Conservation (phyloP, 2,113 vertebrate species). For the Ranitomeya imitator region DNA sequence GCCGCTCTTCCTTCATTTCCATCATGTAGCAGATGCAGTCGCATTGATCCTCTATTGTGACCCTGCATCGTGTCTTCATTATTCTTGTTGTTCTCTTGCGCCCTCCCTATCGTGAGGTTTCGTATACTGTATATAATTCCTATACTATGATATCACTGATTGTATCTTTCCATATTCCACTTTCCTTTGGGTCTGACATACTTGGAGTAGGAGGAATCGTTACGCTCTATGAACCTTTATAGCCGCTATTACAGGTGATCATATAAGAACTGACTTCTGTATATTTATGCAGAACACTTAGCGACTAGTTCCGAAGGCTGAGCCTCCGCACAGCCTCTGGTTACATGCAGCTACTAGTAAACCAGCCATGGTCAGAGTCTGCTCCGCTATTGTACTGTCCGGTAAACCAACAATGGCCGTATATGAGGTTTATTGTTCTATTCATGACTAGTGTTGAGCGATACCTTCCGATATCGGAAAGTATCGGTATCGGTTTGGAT, state of each 20-base stretch:
- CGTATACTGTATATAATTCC: too few species aligned
- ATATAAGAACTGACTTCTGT: conserved; percentile 1
- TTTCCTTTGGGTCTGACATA: background rate
- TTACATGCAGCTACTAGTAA: background rate
- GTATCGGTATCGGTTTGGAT: too few species aligned
- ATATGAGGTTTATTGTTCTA: background rate
- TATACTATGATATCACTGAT: too few species aligned
- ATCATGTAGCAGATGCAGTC: too few species aligned
- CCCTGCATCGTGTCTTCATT: too few species aligned
- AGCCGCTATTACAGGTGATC: background rate
- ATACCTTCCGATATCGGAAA: too few species aligned
- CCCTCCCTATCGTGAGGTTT: too few species aligned
- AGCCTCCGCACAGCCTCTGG: background rate
- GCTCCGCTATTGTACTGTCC: background rate
- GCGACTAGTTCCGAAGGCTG: background rate
- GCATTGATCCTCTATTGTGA: too few species aligned
- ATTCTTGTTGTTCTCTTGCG: too few species aligned
- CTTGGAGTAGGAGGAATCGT: background rate
- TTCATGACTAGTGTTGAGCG: too few species aligned
- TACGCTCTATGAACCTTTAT: background rate
- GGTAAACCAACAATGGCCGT: background rate
- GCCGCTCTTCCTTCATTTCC: too few species aligned
- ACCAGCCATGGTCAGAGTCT: background rate
- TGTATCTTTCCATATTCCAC: too few species aligned
- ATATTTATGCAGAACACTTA: background rate